Percentiles rank a stretch among this genome's conserved stretches.
phyloP scores from a whole-genome alignment of 2,888 invertebrate species.

The Apotomis capreana region DNA sequence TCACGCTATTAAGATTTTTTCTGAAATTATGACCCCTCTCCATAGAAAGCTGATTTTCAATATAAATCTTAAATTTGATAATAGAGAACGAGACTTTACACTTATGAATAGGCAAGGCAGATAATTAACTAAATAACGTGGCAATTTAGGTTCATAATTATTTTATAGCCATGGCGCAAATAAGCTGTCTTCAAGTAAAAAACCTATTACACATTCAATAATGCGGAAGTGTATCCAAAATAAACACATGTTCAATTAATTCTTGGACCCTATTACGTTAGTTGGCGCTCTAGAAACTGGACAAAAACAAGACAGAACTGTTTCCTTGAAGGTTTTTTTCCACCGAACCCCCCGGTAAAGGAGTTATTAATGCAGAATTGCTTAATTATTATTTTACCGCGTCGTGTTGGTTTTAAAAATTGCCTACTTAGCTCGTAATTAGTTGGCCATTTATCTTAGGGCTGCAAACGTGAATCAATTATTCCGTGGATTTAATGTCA shows the following conservation, averaged over 20 bases:
- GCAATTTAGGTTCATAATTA: neutral
- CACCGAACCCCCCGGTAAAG: constrained; percentile 44
- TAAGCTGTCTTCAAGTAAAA: neutral
- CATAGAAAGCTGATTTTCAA: no score
- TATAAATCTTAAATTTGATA: no score
- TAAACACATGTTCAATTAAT: constrained; percentile 37
- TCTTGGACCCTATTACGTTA: constrained; percentile 49
- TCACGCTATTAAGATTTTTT: no score
- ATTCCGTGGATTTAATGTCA: no score
- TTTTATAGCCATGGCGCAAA: neutral
- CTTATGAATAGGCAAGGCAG: no score
- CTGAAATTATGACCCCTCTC: no score
- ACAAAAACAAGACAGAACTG: constrained; percentile 50
- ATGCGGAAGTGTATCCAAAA: constrained; percentile 43
- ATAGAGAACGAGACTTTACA: no score
- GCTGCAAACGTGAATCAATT: neutral
- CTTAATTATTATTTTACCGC: constrained; percentile 40
- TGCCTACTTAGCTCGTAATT: constrained; percentile 13
- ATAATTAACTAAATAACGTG: no score
- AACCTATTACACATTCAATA: constrained; percentile 26
- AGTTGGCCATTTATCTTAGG: neutral
- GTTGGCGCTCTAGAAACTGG: constrained; percentile 43
- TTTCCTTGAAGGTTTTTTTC: constrained; percentile 60
- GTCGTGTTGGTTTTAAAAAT: constrained; percentile 24
- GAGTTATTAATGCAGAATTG: constrained; percentile 46